Conservation (phyloP, 1,140 invertebrate species). For the Probaryconus sp. region DNA sequence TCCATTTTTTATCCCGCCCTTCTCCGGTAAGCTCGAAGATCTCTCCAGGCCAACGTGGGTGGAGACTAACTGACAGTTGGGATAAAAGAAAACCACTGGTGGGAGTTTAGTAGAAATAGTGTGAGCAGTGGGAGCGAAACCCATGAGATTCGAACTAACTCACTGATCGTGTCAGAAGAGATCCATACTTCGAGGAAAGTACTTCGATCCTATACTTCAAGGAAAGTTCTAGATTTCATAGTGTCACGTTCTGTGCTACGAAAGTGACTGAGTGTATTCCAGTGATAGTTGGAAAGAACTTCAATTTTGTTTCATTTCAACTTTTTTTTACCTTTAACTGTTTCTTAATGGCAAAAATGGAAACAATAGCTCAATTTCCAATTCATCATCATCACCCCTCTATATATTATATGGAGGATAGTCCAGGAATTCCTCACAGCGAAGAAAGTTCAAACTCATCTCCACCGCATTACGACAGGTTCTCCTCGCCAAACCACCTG, state of each 20-base stretch:
- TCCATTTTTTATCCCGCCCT: slow-evolving; percentile 8
- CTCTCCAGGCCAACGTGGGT: slow-evolving; percentile 22
- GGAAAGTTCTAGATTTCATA: too few relatives aligned
- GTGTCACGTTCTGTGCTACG: too few relatives aligned
- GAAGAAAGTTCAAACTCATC: slow-evolving; percentile 70
- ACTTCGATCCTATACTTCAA: too few relatives aligned
- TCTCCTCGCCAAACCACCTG: slow-evolving; percentile 66
- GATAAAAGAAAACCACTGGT: slow-evolving; percentile 37
- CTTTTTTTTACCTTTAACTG: too few relatives aligned
- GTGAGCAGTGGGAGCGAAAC: slow-evolving; percentile 8
- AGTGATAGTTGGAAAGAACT: too few relatives aligned
- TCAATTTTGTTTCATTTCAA: too few relatives aligned
- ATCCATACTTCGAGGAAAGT: too few relatives aligned
- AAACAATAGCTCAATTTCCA: too few relatives aligned
- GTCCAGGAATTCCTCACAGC: slow-evolving; percentile 65
- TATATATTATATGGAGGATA: slow-evolving; percentile 30
- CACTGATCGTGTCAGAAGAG: too few relatives aligned
- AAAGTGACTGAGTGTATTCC: too few relatives aligned
- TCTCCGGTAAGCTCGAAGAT: background rate
- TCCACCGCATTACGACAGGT: slow-evolving; percentile 64
- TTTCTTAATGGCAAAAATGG: too few relatives aligned
- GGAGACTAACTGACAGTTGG: slow-evolving; percentile 39
- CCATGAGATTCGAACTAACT: background rate
- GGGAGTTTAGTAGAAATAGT: background rate
- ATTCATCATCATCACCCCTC: too few relatives aligned